Evolutionary conservation across 2,797 vertebrate genomes (phyloP).

Genomic region (Anas capensis): DNA sequence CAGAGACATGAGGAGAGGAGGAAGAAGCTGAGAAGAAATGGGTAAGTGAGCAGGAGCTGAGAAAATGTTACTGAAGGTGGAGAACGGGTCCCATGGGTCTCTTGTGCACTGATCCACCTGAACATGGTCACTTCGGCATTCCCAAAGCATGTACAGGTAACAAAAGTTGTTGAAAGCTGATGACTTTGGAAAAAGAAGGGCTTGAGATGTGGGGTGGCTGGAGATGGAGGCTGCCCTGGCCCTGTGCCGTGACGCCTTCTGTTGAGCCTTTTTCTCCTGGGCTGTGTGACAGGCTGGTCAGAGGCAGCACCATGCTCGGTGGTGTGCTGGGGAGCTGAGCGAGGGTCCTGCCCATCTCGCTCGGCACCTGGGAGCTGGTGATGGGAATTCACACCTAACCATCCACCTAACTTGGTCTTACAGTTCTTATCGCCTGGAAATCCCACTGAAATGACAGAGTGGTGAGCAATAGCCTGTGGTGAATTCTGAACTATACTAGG

Average conservation of each 20-base stretch:
- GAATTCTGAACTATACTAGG: background rate
- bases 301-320: background rate
- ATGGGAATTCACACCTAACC: background rate
- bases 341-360: background rate
- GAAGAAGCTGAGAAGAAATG: background rate
- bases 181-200: background rate
- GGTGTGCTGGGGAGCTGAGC: accelerated
- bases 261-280: background rate
- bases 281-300: background rate
- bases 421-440: too few species aligned
- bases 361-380: background rate
- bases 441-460: background rate
- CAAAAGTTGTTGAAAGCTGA: background rate
- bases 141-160: background rate
- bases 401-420: background rate
- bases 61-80: background rate
- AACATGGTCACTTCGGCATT: accelerated
- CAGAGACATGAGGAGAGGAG: background rate
- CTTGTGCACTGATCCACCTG: background rate
- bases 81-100: background rate
- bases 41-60: background rate
- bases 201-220: background rate
- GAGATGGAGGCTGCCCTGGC: background rate
- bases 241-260: background rate
- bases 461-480: background rate